Conservation (phyloP, 1,140 invertebrate genomes). For the Gryllus bimaculatus region DNA sequence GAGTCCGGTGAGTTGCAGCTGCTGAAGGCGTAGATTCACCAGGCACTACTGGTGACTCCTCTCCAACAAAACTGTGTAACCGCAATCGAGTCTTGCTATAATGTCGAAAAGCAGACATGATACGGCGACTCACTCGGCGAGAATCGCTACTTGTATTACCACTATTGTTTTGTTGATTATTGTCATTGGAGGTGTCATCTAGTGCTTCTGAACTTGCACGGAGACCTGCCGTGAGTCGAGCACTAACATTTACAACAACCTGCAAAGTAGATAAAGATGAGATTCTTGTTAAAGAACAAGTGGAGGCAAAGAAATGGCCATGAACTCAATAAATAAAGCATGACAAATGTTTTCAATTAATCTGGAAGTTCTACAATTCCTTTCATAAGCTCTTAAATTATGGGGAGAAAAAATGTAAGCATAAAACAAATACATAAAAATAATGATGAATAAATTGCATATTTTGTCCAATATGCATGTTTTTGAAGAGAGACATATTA, state of each 20-base stretch:
- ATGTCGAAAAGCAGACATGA: not conserved
- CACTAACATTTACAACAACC: not conserved
- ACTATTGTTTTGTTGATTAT: constrained; percentile 28
- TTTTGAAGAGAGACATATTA: too few species aligned
- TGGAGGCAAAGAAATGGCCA: too few species aligned
- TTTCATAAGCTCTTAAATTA: too few species aligned
- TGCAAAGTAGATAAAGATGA: not conserved
- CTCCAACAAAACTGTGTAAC: not conserved
- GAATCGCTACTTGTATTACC: constrained; percentile 1
- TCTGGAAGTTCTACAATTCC: too few species aligned
- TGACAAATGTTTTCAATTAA: too few species aligned
- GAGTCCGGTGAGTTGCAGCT: not conserved
- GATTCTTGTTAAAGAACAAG: too few species aligned
- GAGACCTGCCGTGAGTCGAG: not conserved
- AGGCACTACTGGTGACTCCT: not conserved
- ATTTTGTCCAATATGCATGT: too few species aligned
- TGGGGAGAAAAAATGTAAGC: too few species aligned
- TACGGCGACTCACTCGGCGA: not conserved
- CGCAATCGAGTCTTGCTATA: not conserved
- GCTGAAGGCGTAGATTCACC: too few species aligned
- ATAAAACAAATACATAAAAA: too few species aligned
- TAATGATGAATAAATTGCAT: too few species aligned
- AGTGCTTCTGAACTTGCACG: constrained; percentile 35
- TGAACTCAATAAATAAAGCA: too few species aligned
- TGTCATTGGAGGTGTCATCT: constrained; percentile 31